Percentiles rank a stretch among this genome's conserved stretches.
These are phyloP conservation scores for Gasterosteus nipponicus DNA, from an alignment of 2,113 vertebrate species.

Conservation along the genomic window DNA sequence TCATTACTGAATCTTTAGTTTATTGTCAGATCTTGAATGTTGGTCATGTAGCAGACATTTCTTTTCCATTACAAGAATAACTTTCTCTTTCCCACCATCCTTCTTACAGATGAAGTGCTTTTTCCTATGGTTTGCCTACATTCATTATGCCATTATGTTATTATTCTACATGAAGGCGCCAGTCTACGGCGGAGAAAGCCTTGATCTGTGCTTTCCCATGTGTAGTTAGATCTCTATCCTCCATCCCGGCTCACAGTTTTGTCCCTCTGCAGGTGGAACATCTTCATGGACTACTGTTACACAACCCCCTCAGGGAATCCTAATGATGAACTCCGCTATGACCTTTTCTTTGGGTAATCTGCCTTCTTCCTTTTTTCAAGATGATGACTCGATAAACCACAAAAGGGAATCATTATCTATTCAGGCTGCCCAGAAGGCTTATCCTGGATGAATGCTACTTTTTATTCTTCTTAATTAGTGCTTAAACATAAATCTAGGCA, in stretches of 20 bases:
- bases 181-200: constrained; percentile 60
- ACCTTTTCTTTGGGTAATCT: constrained; percentile 95
- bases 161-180: constrained; percentile 70
- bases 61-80: neutral
- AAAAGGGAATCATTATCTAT: constrained; percentile 75
- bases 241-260: constrained; percentile 61
- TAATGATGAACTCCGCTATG: constrained; percentile 92
- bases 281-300: constrained; percentile 99
- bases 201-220: constrained; percentile 56
- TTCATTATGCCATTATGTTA: constrained; percentile 64
- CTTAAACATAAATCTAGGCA: constrained; percentile 33
- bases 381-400: constrained; percentile 70
- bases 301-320: constrained; percentile 97
- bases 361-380: constrained; percentile 43
- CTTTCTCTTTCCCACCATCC: constrained; percentile 26
- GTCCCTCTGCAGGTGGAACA: constrained; percentile 88
- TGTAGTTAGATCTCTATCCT: constrained; percentile 65
- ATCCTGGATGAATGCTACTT: constrained; percentile 39
- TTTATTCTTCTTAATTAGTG: constrained; percentile 24
- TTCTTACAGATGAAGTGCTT: constrained; percentile 31
- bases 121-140: constrained; percentile 35
- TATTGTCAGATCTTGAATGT: constrained; percentile 1
- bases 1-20: constrained; percentile 1
- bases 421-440: constrained; percentile 60
- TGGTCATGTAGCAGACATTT: neutral